Evolutionary conservation across 2,797 vertebrate species (phyloP), one percentile per base, ranked within the genome.

Genomic region (Sebastes oblongus): DNA sequence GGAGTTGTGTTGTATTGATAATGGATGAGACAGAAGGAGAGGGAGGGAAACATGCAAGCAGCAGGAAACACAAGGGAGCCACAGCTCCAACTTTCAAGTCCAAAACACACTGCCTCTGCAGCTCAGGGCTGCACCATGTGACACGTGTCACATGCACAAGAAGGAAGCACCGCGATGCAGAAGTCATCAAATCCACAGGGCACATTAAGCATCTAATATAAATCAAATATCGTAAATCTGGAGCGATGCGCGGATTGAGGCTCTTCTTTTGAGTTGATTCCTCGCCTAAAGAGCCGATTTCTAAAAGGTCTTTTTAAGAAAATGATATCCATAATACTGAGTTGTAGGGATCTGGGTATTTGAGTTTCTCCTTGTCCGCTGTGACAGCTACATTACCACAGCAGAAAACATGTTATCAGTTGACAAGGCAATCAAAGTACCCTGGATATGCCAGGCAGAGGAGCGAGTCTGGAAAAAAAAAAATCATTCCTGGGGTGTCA

Each of bases 61-160:
- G 65, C 67, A 58, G 72, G 65, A 84, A 72, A 62, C 77, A 76
- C 60, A 50, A 62, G 32, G 72, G 72, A 85, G 36, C 32, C 65
- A 75, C 24, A 16, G 16, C 62, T 81, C 81, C 34, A 80, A 78
- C 61, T 58, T 75, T 84, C 52, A 88, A 81, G 67, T 81, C 80
- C 75, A 84, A 79, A 86, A 86, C 85, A 86, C 70, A 71, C 73
- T 77, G 81, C 42, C 73, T 75, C 77, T 77, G 81, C 50, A 82
- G 66, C 73, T 39, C 50, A 81, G 27, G 66, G 66, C 60, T 70
- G 68, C 80, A 54, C 67, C 56, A 46, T 34, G 27, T 72, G n/a
- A 83, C 81, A 24, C 0, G 1, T 52, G 46, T 78, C 32, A 62
- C 42, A 18, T 30, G 30, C 7, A 64, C 50, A 78, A 29, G 64